phyloP scores from a whole-genome alignment of 1,140 invertebrate species.

The Globodera ellingtonae region DNA sequence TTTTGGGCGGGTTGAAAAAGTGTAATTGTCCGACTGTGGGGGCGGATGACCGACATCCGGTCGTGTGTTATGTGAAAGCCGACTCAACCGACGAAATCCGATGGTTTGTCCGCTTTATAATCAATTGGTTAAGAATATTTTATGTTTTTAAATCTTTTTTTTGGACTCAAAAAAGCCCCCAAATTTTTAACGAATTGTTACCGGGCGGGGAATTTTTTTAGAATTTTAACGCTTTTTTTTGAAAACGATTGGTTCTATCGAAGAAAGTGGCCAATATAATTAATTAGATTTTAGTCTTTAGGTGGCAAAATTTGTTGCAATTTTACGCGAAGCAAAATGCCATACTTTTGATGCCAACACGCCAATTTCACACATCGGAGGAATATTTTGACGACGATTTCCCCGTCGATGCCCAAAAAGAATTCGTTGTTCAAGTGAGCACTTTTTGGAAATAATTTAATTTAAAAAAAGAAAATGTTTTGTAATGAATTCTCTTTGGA shows the following conservation, averaged over 20 bases:
- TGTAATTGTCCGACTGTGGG: conserved; percentile 17
- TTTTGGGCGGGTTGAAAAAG: conserved; percentile 22
- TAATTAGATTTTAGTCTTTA: conserved; percentile 46
- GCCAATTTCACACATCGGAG: conserved; percentile 27
- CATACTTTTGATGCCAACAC: conserved; percentile 52
- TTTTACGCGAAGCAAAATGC: conserved; percentile 65
- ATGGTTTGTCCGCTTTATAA: conserved; percentile 40
- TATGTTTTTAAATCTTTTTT: too few species aligned
- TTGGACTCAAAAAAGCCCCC: not conserved
- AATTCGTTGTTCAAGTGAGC: not conserved
- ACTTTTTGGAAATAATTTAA: not conserved
- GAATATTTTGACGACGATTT: conserved; percentile 7
- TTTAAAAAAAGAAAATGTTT: not conserved
- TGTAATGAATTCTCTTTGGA: too few species aligned
- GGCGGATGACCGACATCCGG: conserved; percentile 36
- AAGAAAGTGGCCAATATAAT: conserved; percentile 12
- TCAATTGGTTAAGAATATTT: too few species aligned
- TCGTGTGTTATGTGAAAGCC: conserved; percentile 62
- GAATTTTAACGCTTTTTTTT: too few species aligned
- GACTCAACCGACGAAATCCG: conserved; percentile 62
- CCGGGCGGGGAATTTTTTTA: too few species aligned
- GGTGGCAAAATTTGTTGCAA: conserved; percentile 68
- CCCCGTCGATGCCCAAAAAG: conserved; percentile 2
- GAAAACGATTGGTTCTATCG: not conserved
- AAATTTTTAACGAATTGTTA: not conserved